These are phyloP conservation scores for Camponotus vicinus DNA, from an alignment of 1,140 invertebrate species.

Conservation along the genomic window DNA sequence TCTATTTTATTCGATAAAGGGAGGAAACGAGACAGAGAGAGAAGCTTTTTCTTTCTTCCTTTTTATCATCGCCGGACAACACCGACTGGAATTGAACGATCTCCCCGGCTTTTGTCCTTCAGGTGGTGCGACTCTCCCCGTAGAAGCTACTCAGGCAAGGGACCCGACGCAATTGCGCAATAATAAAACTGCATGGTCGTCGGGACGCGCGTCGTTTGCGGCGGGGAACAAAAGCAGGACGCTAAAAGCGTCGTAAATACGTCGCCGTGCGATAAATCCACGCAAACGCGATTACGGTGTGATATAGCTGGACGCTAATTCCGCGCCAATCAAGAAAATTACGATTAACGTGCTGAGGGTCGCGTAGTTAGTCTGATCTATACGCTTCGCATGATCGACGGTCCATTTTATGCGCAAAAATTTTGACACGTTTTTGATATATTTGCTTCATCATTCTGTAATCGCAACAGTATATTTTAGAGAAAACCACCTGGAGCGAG, in stretches of 20 bases:
- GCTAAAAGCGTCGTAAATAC: slow-evolving; percentile 66
- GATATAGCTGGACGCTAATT: slow-evolving; percentile 59
- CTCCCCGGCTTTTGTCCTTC: slow-evolving; percentile 25
- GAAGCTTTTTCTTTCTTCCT: slow-evolving; percentile 3
- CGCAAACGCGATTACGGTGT: slow-evolving; percentile 44
- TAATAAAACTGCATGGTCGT: slow-evolving; percentile 54
- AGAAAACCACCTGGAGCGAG: not conserved
- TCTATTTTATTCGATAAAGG: slow-evolving; percentile 66
- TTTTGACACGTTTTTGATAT: slow-evolving; percentile 29
- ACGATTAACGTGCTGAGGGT: slow-evolving; percentile 29
- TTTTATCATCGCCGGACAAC: slow-evolving; percentile 60
- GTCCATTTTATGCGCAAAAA: not conserved
- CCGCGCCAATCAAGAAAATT: slow-evolving; percentile 56
- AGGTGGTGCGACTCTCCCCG: not conserved
- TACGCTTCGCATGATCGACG: slow-evolving; percentile 34
- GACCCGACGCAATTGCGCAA: slow-evolving; percentile 5
- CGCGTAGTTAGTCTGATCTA: not conserved
- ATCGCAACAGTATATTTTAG: not conserved
- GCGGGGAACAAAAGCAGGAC: slow-evolving; percentile 22
- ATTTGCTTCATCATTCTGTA: not conserved
- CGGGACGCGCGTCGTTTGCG: slow-evolving; percentile 4
- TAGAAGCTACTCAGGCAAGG: slow-evolving; percentile 1
- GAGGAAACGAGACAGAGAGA: not conserved
- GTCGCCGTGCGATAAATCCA: slow-evolving; percentile 32
- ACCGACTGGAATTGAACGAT: slow-evolving; percentile 46